Conservation (phyloP, 2,113 vertebrate genomes). For the Callaeas wilsoni region DNA sequence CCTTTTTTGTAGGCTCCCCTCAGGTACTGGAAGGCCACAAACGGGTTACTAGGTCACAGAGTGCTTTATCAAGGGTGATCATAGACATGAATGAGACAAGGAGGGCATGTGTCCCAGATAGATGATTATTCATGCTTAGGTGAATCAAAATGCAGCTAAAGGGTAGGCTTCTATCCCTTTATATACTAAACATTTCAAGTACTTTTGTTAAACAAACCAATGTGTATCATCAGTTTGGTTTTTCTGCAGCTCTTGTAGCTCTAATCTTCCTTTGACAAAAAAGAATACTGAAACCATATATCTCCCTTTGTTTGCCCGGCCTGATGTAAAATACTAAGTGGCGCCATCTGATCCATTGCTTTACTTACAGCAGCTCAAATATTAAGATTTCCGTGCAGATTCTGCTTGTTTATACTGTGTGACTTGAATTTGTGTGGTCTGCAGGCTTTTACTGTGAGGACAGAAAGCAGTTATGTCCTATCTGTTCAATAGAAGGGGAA, state of each 20-base stretch:
- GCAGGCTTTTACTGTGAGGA: not conserved
- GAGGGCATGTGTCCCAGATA: not conserved
- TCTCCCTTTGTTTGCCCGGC: not conserved
- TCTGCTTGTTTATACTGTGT: slow-evolving; percentile 20
- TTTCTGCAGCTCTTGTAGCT: not conserved
- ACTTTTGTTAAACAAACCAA: not conserved
- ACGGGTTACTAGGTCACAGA: not conserved
- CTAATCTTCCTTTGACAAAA: not conserved
- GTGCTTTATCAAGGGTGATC: not conserved
- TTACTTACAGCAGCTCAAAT: slow-evolving; percentile 28
- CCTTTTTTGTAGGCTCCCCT: not conserved
- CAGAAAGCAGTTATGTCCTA: not conserved
- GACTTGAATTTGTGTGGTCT: slow-evolving; percentile 62
- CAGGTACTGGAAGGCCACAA: not conserved
- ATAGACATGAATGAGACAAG: not conserved
- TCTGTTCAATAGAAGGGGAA: not conserved
- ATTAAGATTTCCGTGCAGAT: not conserved
- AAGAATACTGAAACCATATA: not conserved
- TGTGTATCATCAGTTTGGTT: not conserved
- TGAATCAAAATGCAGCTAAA: not conserved
- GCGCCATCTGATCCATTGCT: slow-evolving; percentile 18
- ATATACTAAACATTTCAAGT: not conserved
- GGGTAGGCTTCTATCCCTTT: not conserved
- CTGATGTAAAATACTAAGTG: not conserved
- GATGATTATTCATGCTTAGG: not conserved